These are phyloP conservation scores for Periplaneta americana DNA, from an alignment of 1,140 invertebrate species.

Conservation along the genomic window DNA sequence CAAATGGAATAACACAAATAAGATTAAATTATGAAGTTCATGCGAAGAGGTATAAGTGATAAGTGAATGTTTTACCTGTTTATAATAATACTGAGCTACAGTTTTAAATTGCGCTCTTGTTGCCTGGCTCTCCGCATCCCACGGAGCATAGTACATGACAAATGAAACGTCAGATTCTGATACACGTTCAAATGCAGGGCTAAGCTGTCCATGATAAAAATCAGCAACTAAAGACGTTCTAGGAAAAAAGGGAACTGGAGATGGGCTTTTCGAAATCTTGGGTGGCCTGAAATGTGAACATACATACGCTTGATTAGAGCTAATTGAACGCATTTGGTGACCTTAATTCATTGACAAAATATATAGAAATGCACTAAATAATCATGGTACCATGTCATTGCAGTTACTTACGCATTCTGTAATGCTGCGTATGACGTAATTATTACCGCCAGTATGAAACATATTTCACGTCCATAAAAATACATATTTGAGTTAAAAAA, in stretches of 20 bases:
- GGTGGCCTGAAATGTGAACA: conserved; percentile 49
- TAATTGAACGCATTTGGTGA: neutral
- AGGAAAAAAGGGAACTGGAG: conserved; percentile 62
- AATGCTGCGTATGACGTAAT: conserved; percentile 42
- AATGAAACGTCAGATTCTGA: conserved; percentile 62
- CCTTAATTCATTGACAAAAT: neutral
- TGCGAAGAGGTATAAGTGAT: too few relatives aligned
- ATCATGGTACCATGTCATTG: neutral
- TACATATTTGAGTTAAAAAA: conserved; percentile 36
- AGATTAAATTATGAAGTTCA: too few relatives aligned
- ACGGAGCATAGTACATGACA: conserved; percentile 86
- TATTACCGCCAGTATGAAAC: conserved; percentile 37
- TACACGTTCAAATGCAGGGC: conserved; percentile 50
- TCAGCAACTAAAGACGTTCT: conserved; percentile 56
- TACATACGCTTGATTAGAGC: conserved; percentile 7
- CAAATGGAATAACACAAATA: too few relatives aligned
- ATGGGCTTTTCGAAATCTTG: conserved; percentile 57
- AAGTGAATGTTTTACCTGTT: too few relatives aligned
- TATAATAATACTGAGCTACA: conserved; percentile 61
- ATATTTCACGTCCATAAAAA: conserved; percentile 37
- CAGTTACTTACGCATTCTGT: conserved; percentile 40
- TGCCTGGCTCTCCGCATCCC: conserved; percentile 76
- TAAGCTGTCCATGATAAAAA: conserved; percentile 66
- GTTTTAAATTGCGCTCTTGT: conserved; percentile 64
- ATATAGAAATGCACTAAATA: neutral